These are phyloP conservation scores for Rhimphoctona megacephalus DNA, from an alignment of 2,888 invertebrate genomes.

Conservation along the genomic window DNA sequence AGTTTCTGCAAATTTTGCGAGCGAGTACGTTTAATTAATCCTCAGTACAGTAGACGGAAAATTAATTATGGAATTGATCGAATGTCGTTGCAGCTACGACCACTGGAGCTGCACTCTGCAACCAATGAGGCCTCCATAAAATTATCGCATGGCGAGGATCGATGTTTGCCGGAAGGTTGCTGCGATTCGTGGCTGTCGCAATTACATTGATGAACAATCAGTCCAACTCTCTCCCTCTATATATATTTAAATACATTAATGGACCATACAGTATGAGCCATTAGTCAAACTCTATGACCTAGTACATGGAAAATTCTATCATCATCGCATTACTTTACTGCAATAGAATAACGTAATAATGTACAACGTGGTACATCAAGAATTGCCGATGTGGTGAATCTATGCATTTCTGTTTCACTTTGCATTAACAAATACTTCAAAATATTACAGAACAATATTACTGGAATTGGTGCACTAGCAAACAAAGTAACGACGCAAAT, in stretches of 20 bases:
- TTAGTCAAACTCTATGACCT: conserved; percentile 28
- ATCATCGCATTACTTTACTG: conserved; percentile 6
- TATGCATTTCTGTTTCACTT: neutral
- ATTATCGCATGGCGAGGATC: conserved; percentile 46
- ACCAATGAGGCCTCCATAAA: conserved; percentile 49
- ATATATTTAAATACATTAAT: neutral
- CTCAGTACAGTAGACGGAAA: conserved; percentile 41
- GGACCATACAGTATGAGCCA: neutral
- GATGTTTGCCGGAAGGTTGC: conserved; percentile 42
- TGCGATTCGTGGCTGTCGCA: conserved; percentile 49
- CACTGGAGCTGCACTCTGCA: conserved; percentile 14
- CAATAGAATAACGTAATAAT: conserved; percentile 8
- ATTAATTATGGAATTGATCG: conserved; percentile 61
- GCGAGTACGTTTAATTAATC: conserved; percentile 56
- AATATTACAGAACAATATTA: neutral
- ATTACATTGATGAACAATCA: conserved; percentile 61
- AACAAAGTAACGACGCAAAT: too few species aligned
- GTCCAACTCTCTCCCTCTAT: neutral
- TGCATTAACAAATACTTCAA: neutral
- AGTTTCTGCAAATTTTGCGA: conserved; percentile 28
- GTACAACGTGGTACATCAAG: neutral
- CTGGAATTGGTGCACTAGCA: neutral
- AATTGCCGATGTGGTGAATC: conserved; percentile 6
- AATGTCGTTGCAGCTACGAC: conserved; percentile 45
- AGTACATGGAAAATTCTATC: neutral